Evolutionary conservation across 2,888 invertebrate genomes (phyloP).

Genomic region (Carabus problematicus): DNA sequence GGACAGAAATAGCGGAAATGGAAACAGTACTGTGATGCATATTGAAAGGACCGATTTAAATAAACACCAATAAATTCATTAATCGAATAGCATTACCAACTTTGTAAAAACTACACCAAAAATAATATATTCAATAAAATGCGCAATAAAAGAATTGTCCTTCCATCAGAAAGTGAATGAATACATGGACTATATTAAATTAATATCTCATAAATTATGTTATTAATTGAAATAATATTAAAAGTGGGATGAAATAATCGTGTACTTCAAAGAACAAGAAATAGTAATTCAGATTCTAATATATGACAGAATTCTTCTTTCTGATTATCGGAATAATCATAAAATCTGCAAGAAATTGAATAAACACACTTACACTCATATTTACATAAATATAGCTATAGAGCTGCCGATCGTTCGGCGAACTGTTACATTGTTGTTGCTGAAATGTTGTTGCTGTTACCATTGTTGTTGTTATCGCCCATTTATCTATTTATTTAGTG

Average conservation of each 20-base stretch:
- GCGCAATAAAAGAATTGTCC: conserved; percentile 25
- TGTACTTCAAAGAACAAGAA: not conserved
- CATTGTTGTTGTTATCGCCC: conserved; percentile 57
- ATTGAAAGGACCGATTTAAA: conserved; percentile 43
- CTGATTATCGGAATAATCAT: not conserved
- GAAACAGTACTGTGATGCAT: conserved; percentile 87
- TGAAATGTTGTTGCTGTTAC: conserved; percentile 58
- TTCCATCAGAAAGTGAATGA: conserved; percentile 7
- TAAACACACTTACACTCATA: not conserved
- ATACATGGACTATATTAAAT: not conserved
- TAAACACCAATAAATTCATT: conserved; percentile 35
- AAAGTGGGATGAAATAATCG: conserved; percentile 4
- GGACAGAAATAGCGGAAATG: conserved; percentile 86
- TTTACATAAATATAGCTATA: conserved; percentile 26
- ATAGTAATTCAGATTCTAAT: not conserved
- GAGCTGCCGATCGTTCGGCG: conserved; percentile 34
- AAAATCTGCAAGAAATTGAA: not conserved
- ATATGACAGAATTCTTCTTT: not conserved
- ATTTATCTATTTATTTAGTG: conserved; percentile 37
- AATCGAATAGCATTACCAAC: conserved; percentile 28
- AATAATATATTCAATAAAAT: conserved; percentile 20
- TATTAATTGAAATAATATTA: not conserved
- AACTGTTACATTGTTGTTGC: conserved; percentile 56
- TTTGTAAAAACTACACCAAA: not conserved
- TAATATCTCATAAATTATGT: not conserved